Conservation (phyloP, 2,797 vertebrate species). For the Lycodopsis pacificus region DNA sequence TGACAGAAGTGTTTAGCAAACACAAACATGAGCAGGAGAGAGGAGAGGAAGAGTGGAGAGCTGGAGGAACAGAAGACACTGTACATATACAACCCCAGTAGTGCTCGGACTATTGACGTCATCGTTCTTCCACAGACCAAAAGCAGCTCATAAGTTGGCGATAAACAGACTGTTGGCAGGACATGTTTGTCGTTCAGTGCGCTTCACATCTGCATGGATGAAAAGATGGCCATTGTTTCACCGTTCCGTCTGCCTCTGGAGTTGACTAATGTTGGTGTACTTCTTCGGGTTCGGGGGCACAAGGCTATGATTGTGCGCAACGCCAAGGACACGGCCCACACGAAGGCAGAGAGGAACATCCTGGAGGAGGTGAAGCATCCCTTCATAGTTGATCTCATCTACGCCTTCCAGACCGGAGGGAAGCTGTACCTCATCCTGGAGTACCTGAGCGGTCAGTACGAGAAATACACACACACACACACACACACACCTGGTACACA, state of each 20-base stretch:
- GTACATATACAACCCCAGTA: neutral
- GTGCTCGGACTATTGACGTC: neutral
- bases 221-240: neutral
- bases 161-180: too few relatives aligned
- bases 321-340: conserved; percentile 98
- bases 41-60: neutral
- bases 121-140: neutral
- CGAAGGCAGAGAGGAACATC: conserved; percentile 99
- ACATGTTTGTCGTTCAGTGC: neutral
- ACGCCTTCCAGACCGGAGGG: conserved; percentile 99
- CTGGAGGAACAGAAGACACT: neutral
- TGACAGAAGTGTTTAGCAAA: conserved; percentile 49
- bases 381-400: conserved; percentile 99
- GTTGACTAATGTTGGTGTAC: conserved; percentile 7
- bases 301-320: conserved; percentile 99
- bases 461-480: neutral
- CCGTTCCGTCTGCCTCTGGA: neutral
- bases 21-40: conserved; percentile 2
- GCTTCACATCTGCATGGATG: neutral
- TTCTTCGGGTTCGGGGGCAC: neutral
- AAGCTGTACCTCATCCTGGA: conserved; percentile 99
- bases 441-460: conserved; percentile 97
- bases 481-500: neutral
- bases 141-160: neutral
- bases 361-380: conserved; percentile 99